Evolutionary conservation across 2,888 invertebrate genomes (phyloP), one percentile per base, ranked within the genome.

Genomic region (Trissonchulus latispiculum): DNA sequence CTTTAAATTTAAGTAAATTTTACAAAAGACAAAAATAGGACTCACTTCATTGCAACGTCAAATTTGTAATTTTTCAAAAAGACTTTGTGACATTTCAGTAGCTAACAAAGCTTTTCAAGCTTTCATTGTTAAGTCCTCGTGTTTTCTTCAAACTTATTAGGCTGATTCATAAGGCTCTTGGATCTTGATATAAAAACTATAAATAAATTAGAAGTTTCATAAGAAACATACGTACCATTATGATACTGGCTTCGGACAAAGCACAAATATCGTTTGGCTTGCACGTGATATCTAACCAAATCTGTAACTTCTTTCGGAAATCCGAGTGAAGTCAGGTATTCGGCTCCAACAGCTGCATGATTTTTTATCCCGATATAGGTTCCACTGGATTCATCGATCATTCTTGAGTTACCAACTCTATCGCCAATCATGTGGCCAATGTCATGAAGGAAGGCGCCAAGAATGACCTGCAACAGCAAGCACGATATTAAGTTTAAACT

Each of bases 221-320:
- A 23, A 28, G 2, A 8, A 3, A 15, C 18, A 3, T 15, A 31
- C 77, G 75, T 70, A 79, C 79, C 75, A 35, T 78, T 73, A 73
- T 78, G 76, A 68, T 81, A 81, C 1, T 74, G 74, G 15, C 72
- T 68, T 37, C 78, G 70, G 72, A 77, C 78, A 62, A 69, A 76
- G 31, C 78, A 78, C 18, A 80, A 77, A 73, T 81, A 81, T 62
- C 81, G 73, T 73, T 80, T 80, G 15, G 73, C 73, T 8, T 70
- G 15, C 18, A 73, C 74, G 29, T 74, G 74, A 15, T n/a, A 61
- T 33, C 36, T 31, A 1, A 74, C 74, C 29, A 74, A 48, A 31
- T 71, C 73, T 1, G 72, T 72, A 2, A 74, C 72, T 1, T 62
- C 67, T 1, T 1, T 23, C 23, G 3, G 23, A 33, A 74, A 74